Percentiles rank a stretch among this genome's conserved stretches.
Evolutionary conservation across 2,888 invertebrate species (phyloP).

Genomic region (Colostygia pectinataria): DNA sequence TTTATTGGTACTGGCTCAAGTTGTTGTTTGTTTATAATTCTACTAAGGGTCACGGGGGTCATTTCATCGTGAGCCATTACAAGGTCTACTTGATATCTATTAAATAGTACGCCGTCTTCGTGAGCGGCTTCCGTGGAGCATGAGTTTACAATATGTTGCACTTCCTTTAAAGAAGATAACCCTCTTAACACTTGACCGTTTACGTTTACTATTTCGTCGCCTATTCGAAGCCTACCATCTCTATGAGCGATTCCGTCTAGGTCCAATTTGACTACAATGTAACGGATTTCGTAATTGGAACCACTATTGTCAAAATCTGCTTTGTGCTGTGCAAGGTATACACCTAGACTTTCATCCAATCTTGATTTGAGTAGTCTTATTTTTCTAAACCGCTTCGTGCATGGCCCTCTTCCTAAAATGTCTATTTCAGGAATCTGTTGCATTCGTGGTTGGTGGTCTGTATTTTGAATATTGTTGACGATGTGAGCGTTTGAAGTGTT

Average conservation of each 20-base stretch:
- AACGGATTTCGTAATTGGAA: slow-evolving; percentile 83
- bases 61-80: slow-evolving; percentile 86
- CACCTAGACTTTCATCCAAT: slow-evolving; percentile 87
- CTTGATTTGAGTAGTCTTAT: slow-evolving; percentile 86
- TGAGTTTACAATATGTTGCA: slow-evolving; percentile 82
- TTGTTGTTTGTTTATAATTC: slow-evolving; percentile 67
- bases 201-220: slow-evolving; percentile 95
- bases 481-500: slow-evolving; percentile 58
- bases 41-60: slow-evolving; percentile 77
- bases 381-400: slow-evolving; percentile 84
- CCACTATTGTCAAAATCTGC: slow-evolving; percentile 77
- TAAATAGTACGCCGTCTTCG: slow-evolving; percentile 65
- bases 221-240: slow-evolving; percentile 91
- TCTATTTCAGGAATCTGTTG: slow-evolving; percentile 60
- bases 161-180: slow-evolving; percentile 86
- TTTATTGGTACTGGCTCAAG: slow-evolving; percentile 52
- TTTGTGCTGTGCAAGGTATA: slow-evolving; percentile 87
- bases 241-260: slow-evolving; percentile 87
- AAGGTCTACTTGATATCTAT: slow-evolving; percentile 82
- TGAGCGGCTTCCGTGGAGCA: slow-evolving; percentile 73
- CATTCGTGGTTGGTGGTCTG: slow-evolving; percentile 57
- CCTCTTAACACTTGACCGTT: slow-evolving; percentile 92
- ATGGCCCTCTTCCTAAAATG: slow-evolving; percentile 82
- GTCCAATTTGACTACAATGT: slow-evolving; percentile 85
- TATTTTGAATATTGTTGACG: slow-evolving; percentile 48